These are phyloP conservation scores for Pyrochroa serraticornis DNA, from an alignment of 2,888 invertebrate species.

Conservation along the genomic window DNA sequence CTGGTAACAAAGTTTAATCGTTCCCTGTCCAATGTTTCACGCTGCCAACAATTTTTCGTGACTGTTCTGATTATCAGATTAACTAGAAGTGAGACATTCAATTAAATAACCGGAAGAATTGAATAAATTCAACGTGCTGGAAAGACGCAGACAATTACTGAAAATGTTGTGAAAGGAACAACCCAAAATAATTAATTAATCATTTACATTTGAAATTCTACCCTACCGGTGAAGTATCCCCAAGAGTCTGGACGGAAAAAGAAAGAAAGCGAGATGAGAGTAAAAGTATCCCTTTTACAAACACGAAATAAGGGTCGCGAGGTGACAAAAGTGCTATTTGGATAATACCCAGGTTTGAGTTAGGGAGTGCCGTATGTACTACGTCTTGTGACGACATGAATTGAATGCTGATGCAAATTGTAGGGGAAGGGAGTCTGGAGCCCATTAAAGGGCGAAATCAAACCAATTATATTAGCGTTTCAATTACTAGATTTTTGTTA, in stretches of 20 bases:
- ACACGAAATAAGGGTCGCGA: slow-evolving; percentile 23
- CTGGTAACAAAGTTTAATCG: neutral
- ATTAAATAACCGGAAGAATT: neutral
- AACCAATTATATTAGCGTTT: slow-evolving; percentile 22
- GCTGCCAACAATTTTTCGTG: no score
- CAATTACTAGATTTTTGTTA: slow-evolving; percentile 9
- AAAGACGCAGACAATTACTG: slow-evolving; percentile 2
- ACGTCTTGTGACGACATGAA: slow-evolving; percentile 5
- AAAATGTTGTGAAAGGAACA: neutral
- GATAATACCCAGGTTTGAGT: slow-evolving; percentile 30
- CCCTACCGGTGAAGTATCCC: slow-evolving; percentile 1
- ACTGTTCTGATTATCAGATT: no score
- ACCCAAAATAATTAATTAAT: slow-evolving; percentile 17
- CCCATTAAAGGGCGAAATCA: slow-evolving; percentile 23
- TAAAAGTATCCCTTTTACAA: slow-evolving; percentile 25
- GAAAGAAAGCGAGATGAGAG: slow-evolving; percentile 16
- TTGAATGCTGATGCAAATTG: slow-evolving; percentile 30
- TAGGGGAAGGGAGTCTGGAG: slow-evolving; percentile 14
- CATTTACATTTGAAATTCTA: slow-evolving; percentile 9
- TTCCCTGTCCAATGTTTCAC: neutral
- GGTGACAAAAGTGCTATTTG: slow-evolving; percentile 39
- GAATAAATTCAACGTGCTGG: neutral
- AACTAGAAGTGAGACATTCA: no score
- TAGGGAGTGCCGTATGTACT: slow-evolving; percentile 7
- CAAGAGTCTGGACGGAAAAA: slow-evolving; percentile 4